Conservation (phyloP, 2,113 vertebrate species). For the Larimichthys crocea region DNA sequence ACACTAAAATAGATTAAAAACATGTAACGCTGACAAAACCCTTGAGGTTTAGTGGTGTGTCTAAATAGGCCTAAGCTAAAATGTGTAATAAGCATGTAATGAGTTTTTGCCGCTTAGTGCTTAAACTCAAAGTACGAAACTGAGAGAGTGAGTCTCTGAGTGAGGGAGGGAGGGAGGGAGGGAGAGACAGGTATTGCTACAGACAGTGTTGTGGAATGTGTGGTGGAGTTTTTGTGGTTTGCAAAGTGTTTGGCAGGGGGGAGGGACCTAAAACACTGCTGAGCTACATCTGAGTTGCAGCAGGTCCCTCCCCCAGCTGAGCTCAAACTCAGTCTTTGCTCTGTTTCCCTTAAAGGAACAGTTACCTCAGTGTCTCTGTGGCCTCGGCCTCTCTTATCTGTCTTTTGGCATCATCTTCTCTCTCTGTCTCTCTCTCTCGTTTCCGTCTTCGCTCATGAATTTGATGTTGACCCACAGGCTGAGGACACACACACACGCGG, state of each 20-base stretch:
- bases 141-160: not conserved
- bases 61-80: not conserved
- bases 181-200: conserved; percentile 59
- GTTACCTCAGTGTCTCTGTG: conserved; percentile 26
- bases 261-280: conserved; percentile 61
- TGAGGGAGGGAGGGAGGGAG: not conserved
- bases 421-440: conserved; percentile 6
- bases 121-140: conserved; percentile 16
- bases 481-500: not conserved
- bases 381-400: conserved; percentile 36
- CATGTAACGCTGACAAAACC: not conserved
- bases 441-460: conserved; percentile 8
- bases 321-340: conserved; percentile 38
- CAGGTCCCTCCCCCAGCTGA: conserved; percentile 57
- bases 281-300: conserved; percentile 63
- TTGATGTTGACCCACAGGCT: conserved; percentile 44
- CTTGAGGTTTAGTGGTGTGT: not conserved
- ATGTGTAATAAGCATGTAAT: conserved; percentile 2
- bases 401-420: conserved; percentile 24
- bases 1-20: conserved; percentile 21
- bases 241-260: conserved; percentile 69
- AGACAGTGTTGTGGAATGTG: conserved; percentile 78
- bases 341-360: conserved; percentile 76
- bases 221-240: conserved; percentile 80
- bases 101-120: not conserved